Evolutionary conservation across 2,113 vertebrate genomes (phyloP), one percentile per base, ranked within the genome.

Genomic region (Elachura formosa): DNA sequence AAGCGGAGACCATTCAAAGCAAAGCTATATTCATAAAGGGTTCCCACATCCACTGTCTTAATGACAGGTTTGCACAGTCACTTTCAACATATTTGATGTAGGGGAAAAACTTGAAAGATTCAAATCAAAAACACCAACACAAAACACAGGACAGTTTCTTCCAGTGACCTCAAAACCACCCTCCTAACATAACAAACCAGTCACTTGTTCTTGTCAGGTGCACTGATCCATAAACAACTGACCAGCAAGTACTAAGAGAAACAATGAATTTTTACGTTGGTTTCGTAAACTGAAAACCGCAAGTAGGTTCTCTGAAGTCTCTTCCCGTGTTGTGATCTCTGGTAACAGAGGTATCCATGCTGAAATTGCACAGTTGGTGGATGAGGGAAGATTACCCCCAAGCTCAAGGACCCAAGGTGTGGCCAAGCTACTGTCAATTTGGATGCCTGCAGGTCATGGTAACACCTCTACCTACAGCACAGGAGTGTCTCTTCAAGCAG

Each of bases 81-180:
- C 77, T 89, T 92, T 69, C 66, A 76, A 21, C 24, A 6, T 76
- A 66, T 83, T 46, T 25, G 8, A 87, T 43, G 18, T 10, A 34
- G 24, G 24, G 23, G 8, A 2, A 55, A 89, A 81, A 96, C 89
- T 74, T 87, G 84, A 95, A 93, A 96, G 78, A 91, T 25, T 46
- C 0, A 0, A 84, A 72, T 49, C 14, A 92, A 90, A 81, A 86
- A 12, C 29, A 91, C 26, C 34, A 93, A 77, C 21, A 79, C 54
- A 14, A 89, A 77, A 29, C 29, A 79, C 2, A 59, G 29, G 31
- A 55, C 21, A 75, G 86, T 93, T 93, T 76, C 83, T 87, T 87
- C 82, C 56, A 75, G 46, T 5, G 46, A 93, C 67, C 75, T 96
- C 93, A 96, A 96, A 97, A 93, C 81, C 29, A 0, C 71, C 66